Evolutionary conservation across 2,797 vertebrate species (phyloP), one percentile per base, ranked within the genome.

Genomic region (Siniperca obscura): DNA sequence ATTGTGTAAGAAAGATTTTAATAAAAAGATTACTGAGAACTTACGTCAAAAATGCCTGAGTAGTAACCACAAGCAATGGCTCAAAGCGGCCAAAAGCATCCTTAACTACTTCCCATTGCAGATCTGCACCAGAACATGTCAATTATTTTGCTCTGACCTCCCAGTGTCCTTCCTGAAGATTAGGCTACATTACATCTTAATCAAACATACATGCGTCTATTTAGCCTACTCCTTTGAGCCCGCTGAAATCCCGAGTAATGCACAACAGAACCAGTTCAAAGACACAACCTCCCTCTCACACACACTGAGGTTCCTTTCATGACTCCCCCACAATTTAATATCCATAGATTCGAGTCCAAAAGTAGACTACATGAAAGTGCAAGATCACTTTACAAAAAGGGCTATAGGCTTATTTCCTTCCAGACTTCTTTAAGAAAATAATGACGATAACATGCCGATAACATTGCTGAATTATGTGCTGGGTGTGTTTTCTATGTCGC

Each of bases 211-310:
- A 79, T 75, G 82, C 27, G 36, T 59, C 25, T 74, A 70, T 85
- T 87, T 60, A 42, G 40, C 40, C 40, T 42, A 83, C 55, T 76
- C 19, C 16, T 70, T 6, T 68, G 10, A 76, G 3, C n/a, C 53
- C 7, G 13, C 5, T 46, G 13, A 70, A 80, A 77, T 10, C 72
- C 14, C 0, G 5, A 9, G 19, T 79, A 91, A 86, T 70, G 19
- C 69, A 80, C 62, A 74, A 64, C 86, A 89, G 72, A 92, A 14
- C 46, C 22, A 17, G 6, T 52, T 87, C 80, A 86, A 66, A 87
- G 52, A 67, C 68, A 16, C 52, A 71, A 25, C n/a, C 42, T 56
- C 67, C 40, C 46, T 44, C 50, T 62, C 65, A 53, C 56, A 57
- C 59, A 52, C 0, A 68, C 25, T 53, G 14, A n/a, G n/a, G 21